Percentiles rank a stretch among this genome's conserved stretches.
Evolutionary conservation across 2,797 vertebrate genomes (phyloP).

Genomic region (Chiroxiphia lanceolata): DNA sequence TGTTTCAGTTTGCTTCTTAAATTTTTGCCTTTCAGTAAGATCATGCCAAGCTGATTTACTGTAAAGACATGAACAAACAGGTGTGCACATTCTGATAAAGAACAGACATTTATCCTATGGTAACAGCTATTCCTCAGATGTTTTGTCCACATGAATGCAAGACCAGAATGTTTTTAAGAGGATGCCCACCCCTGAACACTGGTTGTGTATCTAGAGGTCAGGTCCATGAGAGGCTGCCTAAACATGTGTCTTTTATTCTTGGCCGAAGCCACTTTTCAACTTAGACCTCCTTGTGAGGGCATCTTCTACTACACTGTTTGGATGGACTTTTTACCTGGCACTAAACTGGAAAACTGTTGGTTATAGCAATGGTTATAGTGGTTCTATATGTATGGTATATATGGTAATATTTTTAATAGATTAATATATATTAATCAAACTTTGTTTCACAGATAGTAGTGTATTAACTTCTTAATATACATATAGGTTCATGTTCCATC

Average conservation of each 20-base stretch:
- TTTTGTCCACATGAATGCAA: background rate
- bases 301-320: background rate
- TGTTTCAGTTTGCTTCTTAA: background rate
- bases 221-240: background rate
- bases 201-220: background rate
- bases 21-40: background rate
- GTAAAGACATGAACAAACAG: background rate
- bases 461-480: background rate
- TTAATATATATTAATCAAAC: background rate
- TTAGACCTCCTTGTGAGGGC: background rate
- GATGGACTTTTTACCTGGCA: background rate
- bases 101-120: background rate
- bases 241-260: background rate
- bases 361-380: background rate
- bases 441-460: background rate
- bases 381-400: background rate
- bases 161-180: background rate
- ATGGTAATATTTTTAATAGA: background rate
- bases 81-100: background rate
- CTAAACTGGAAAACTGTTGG: background rate
- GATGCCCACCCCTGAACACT: background rate
- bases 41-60: background rate
- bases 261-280: background rate
- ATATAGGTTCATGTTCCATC: background rate
- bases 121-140: background rate